Evolutionary conservation across 2,113 vertebrate species (phyloP).

Genomic region (Galeopterus variegatus): DNA sequence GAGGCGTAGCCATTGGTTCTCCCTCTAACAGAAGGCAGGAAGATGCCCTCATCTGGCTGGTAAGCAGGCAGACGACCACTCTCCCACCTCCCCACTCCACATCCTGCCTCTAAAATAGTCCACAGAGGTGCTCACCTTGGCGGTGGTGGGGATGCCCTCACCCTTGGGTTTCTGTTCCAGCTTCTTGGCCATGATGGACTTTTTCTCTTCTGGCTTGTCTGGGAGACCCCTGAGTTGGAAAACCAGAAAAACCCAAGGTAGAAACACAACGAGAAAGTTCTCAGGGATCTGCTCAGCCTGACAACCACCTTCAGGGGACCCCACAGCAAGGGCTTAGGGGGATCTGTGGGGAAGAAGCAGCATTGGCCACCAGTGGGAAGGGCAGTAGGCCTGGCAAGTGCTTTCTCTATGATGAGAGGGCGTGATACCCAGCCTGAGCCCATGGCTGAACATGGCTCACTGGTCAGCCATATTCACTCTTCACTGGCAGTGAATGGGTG

Average conservation of each 20-base stretch:
- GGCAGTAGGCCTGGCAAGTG: neutral
- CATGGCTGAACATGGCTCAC: neutral
- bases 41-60: neutral
- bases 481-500: no score
- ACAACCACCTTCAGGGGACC: neutral
- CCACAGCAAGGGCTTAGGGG: no score
- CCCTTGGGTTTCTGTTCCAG: slow-evolving; percentile 95
- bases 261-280: neutral
- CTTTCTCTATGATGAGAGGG: neutral
- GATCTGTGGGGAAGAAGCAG: neutral
- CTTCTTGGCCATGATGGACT: slow-evolving; percentile 93
- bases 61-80: no score
- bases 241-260: neutral
- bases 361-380: fast-evolving
- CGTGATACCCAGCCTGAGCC: fast-evolving
- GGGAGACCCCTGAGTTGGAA: slow-evolving; percentile 90
- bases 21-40: neutral
- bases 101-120: no score
- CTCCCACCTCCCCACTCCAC: fast-evolving
- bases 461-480: neutral
- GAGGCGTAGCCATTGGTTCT: neutral
- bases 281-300: neutral
- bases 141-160: slow-evolving; percentile 97
- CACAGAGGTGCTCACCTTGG: slow-evolving; percentile 90
- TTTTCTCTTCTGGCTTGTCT: slow-evolving; percentile 96